Percentiles rank a stretch among this genome's conserved stretches.
Evolutionary conservation across 1,140 invertebrate species (phyloP).

Genomic region (Neomicropteryx cornuta): DNA sequence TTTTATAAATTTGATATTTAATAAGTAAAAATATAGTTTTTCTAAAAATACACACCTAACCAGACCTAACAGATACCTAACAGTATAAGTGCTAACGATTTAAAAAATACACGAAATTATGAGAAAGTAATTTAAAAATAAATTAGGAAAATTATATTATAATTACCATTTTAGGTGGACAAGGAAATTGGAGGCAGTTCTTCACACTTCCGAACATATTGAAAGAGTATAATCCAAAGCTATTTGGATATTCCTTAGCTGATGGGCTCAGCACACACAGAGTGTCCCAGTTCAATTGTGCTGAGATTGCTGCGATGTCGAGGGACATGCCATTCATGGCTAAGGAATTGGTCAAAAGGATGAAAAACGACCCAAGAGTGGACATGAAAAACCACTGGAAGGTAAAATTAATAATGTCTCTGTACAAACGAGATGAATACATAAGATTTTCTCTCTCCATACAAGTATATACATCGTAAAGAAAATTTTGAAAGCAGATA

Average conservation of each 20-base stretch:
- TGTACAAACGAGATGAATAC: no score
- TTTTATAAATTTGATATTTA: no score
- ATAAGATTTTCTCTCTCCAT: no score
- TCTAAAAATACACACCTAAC: no score
- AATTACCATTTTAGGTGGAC: constrained; percentile 34
- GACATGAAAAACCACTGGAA: constrained; percentile 59
- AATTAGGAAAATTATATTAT: neutral
- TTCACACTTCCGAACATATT: constrained; percentile 46
- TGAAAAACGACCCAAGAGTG: constrained; percentile 45
- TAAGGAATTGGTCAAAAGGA: constrained; percentile 42
- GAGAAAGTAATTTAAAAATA: no score
- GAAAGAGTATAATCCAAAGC: constrained; percentile 52
- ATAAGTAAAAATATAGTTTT: no score
- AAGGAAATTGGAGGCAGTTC: constrained; percentile 45
- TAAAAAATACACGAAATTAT: no score
- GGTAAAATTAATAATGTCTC: no score
- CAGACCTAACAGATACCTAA: no score
- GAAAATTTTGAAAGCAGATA: no score
- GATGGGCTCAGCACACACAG: constrained; percentile 33
- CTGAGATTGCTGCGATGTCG: constrained; percentile 47
- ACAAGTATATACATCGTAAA: no score
- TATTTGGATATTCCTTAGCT: constrained; percentile 44
- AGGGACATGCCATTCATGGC: constrained; percentile 52
- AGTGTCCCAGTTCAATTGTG: constrained; percentile 47
- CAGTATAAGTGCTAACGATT: no score